Evolutionary conservation across 2,113 vertebrate genomes (phyloP).

Genomic region (Clarias magur): DNA sequence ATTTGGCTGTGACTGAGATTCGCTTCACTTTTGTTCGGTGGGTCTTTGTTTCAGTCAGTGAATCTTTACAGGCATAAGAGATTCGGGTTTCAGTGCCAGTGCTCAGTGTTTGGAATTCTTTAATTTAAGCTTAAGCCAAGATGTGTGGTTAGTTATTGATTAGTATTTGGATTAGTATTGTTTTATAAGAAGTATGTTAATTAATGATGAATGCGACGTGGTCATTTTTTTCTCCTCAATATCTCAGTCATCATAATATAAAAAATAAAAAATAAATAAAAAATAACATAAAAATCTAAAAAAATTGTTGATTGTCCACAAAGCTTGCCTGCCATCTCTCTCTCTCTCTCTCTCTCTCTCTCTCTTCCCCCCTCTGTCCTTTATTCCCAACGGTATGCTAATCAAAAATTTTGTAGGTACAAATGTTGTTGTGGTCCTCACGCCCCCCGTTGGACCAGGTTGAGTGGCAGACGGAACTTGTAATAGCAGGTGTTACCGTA

Average conservation of each 20-base stretch:
- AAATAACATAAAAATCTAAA: no score
- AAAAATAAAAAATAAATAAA: no score
- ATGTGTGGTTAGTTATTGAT: not conserved
- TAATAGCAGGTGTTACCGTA: slow-evolving; percentile 62
- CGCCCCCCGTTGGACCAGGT: slow-evolving; percentile 55
- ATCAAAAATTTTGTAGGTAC: slow-evolving; percentile 63
- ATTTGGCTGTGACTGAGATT: not conserved
- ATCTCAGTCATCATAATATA: not conserved
- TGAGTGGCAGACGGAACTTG: slow-evolving; percentile 61
- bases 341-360: slow-evolving; percentile 23
- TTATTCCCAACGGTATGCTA: slow-evolving; percentile 59
- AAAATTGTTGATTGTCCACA: not conserved
- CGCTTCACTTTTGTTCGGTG: not conserved
- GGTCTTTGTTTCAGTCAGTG: not conserved
- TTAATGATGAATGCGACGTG: not conserved
- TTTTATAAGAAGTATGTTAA: not conserved
- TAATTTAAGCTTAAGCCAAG: not conserved
- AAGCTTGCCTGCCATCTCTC: slow-evolving; percentile 17
- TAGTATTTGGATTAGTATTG: not conserved
- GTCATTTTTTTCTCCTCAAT: not conserved
- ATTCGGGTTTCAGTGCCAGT: not conserved
- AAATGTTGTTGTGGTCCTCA: slow-evolving; percentile 60
- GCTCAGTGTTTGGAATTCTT: not conserved
- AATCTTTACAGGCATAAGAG: not conserved
- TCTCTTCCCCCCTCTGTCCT: slow-evolving; percentile 36